These are phyloP conservation scores for Rhizomys pruinosus DNA, from an alignment of 2,113 vertebrate genomes.

Conservation along the genomic window DNA sequence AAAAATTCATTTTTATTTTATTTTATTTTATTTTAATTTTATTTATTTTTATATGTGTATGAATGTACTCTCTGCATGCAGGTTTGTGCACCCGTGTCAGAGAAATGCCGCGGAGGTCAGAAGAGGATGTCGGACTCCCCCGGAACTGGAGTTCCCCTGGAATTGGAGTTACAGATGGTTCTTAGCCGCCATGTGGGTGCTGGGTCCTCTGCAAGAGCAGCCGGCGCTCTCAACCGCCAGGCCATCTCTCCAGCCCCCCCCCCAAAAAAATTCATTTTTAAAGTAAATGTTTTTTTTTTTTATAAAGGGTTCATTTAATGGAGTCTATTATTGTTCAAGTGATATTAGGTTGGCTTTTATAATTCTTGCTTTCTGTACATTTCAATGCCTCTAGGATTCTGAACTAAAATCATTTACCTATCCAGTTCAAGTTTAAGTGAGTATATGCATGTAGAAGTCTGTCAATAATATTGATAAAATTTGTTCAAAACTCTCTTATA, in stretches of 20 bases:
- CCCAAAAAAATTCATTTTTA: conserved; percentile 62
- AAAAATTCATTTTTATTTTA: too few relatives aligned
- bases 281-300: conserved; percentile 50
- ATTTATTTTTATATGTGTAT: conserved; percentile 7
- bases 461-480: conserved; percentile 16
- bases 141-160: too few relatives aligned
- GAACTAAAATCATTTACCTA: conserved; percentile 4
- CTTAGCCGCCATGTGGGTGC: too few relatives aligned
- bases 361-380: neutral
- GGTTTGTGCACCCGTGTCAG: too few relatives aligned
- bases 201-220: too few relatives aligned
- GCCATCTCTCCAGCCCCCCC: too few relatives aligned
- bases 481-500: neutral
- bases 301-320: conserved; percentile 40
- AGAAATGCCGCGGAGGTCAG: too few relatives aligned
- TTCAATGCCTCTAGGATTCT: conserved; percentile 12
- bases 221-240: too few relatives aligned
- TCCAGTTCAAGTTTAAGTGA: neutral
- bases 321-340: neutral
- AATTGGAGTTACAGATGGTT: too few relatives aligned
- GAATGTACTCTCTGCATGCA: conserved; percentile 21
- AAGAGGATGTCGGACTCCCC: too few relatives aligned
- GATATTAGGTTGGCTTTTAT: conserved; percentile 7
- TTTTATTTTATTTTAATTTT: too few relatives aligned
- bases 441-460: neutral